A percentile compares a stretch with the other conserved stretches of the same genome.
Conservation (phyloP, 2,113 vertebrate species). For the Gymnorhina tibicen region DNA sequence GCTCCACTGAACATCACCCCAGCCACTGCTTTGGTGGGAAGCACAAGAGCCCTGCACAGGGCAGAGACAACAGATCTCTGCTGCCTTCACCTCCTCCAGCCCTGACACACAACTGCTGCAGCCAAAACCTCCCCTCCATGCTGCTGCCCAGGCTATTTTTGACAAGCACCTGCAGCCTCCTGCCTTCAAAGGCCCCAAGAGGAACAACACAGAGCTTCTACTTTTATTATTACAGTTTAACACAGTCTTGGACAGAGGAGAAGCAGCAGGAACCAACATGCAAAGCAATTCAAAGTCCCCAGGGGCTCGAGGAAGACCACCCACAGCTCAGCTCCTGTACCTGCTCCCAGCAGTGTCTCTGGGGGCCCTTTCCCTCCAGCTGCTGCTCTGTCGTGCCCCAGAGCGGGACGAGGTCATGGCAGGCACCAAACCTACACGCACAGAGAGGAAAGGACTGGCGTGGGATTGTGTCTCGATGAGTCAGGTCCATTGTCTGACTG, state of each 20-base stretch:
- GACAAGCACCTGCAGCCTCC: not conserved
- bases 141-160: not conserved
- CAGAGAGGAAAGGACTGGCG: not conserved
- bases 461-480: not conserved
- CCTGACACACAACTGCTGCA: not conserved
- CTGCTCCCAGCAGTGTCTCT: not conserved
- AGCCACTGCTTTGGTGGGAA: not conserved
- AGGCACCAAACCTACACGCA: not conserved
- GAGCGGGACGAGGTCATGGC: fast-evolving
- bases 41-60: not conserved
- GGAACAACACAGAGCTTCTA: not conserved
- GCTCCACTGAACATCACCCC: not conserved
- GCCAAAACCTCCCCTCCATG: not conserved
- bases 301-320: not conserved
- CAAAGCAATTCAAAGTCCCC: conserved; percentile 23
- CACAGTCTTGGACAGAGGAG: not conserved
- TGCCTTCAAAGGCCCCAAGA: not conserved
- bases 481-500: not conserved
- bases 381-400: fast-evolving
- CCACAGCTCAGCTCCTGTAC: not conserved
- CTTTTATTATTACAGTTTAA: not conserved
- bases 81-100: not conserved
- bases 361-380: not conserved
- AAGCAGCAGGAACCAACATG: conserved; percentile 54
- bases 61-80: not conserved